Evolutionary conservation across 1,140 invertebrate genomes (phyloP), one percentile per base, ranked within the genome.

Genomic region (Vanessa atalanta): DNA sequence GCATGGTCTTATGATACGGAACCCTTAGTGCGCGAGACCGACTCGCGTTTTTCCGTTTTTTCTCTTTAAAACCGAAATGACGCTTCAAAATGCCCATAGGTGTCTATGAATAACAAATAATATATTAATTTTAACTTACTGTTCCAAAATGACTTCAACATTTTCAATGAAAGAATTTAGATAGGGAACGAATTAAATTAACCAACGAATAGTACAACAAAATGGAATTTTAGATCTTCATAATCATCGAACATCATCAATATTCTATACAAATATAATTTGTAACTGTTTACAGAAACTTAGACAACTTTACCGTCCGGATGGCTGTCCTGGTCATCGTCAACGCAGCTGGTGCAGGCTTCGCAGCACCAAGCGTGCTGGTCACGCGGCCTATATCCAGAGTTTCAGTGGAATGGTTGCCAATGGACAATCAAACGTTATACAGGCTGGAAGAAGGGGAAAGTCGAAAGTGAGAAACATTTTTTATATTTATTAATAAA

Each of bases 341-440:
- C 1, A 86, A 92, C 51, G 85, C 86, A 12, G 88, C 86, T 0
- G 87, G 90, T 0, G 90, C 81, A 8, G 90, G 90, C 0, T 70
- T 86, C 7, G 90, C 90, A 0, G 86, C 86, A 3, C 90, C 90
- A 13, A 89, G 88, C n/a, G 86, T 92, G 3, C 77, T 92, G 37
- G 86, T 91, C 61, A 87, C 86, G 9, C 80, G 88, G 15, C 87
- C 86, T 0, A 69, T 83, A 2, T 65, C 85, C 73, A 83, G 81
- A 57, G 67, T 83, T 0, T 77, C 81, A 0, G 72, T 80, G 53
- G 85, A 90, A 20, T 91, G 90, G 89, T 80, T 92, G 26, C 90
- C 89, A 3, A 89, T 80, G 65, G 90, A 92, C 72, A 91, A 92
- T 68, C 90, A 92, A 75, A 90, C 89, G 9, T 66, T 92, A 0